Evolutionary conservation across 2,797 vertebrate species (phyloP), one percentile per base, ranked within the genome.

Genomic region (Meriones psammophilus): DNA sequence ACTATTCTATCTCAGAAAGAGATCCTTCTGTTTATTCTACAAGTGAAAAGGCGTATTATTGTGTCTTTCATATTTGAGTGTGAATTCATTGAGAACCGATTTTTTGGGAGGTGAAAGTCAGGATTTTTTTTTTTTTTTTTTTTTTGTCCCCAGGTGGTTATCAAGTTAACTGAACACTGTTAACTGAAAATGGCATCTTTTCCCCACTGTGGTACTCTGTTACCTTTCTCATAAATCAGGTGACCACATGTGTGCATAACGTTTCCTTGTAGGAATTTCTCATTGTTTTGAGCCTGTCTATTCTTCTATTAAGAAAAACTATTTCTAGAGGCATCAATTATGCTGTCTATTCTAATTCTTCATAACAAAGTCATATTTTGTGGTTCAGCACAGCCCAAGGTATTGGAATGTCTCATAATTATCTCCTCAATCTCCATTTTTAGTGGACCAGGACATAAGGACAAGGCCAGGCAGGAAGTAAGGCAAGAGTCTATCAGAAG

Each of bases 301-400:
- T 92, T 88, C 28, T 56, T 36, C 5, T 68, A 73, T 58, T n/a
- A 83, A 26, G 39, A 74, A 94, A 89, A 62, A 69, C 8, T 81
- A 50, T 94, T 84, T 88, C 60, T 69, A 85, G 36, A 92, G 69
- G 58, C 73, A 92, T 74, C 10, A 18, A 26, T 66, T 62, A 89
- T 56, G 58, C 18, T 50, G 64, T 30, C 39, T 73, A 62, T 33
- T 9, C 12, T 39, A 69, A 36, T 26, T 92, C 58, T 92, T 95
- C 91, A 95, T 89, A 20, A 93, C 50, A 36, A 96, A 95, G 71
- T 42, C 71, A 89, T 26, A 33, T 74, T 92, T 88, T 68, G 54
- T 71, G 81, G 46, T 28, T 87, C 71, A 66, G 77, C 14, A 28
- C 46, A 84, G 60, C 14, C 18, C 33, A 58, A 79, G 33, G 71